Evolutionary conservation across 2,113 vertebrate species (phyloP).

Genomic region (Miniopterus natalensis): DNA sequence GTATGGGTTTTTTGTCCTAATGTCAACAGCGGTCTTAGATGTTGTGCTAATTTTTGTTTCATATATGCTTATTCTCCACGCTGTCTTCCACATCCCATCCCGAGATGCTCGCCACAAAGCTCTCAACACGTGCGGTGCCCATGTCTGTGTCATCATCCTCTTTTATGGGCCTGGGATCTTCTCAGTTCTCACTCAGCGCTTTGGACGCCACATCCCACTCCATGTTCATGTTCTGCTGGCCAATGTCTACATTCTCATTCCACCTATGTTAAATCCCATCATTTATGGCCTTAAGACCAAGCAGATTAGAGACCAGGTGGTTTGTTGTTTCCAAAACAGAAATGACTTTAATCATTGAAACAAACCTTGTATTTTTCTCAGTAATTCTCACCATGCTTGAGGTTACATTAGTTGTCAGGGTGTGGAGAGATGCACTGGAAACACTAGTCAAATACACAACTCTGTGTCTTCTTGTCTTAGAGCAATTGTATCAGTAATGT

Average conservation of each 20-base stretch:
- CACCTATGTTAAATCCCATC: neutral
- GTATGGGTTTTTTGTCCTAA: neutral
- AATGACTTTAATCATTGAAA: neutral
- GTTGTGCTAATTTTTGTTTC: neutral
- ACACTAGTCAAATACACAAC: neutral
- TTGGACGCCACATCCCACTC: neutral
- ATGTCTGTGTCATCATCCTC: constrained; percentile 50
- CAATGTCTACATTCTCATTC: neutral
- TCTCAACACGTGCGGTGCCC: neutral
- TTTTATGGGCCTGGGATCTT: constrained; percentile 17
- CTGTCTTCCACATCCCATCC: neutral
- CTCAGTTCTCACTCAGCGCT: neutral
- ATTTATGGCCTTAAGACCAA: neutral
- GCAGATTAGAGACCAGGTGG: neutral
- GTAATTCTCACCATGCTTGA: neutral
- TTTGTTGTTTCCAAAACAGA: neutral
- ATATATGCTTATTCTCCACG: neutral
- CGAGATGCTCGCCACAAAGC: neutral
- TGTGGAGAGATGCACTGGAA: neutral
- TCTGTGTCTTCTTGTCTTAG: neutral
- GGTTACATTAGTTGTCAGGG: neutral
- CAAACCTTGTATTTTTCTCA: neutral
- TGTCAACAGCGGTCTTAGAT: neutral
- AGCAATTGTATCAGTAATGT: neutral
- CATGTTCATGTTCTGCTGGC: constrained; percentile 1